A percentile compares a stretch with the other conserved stretches of the same genome.
These are phyloP conservation scores for Rhagonycha fulva DNA, from an alignment of 2,888 invertebrate genomes.

Conservation along the genomic window DNA sequence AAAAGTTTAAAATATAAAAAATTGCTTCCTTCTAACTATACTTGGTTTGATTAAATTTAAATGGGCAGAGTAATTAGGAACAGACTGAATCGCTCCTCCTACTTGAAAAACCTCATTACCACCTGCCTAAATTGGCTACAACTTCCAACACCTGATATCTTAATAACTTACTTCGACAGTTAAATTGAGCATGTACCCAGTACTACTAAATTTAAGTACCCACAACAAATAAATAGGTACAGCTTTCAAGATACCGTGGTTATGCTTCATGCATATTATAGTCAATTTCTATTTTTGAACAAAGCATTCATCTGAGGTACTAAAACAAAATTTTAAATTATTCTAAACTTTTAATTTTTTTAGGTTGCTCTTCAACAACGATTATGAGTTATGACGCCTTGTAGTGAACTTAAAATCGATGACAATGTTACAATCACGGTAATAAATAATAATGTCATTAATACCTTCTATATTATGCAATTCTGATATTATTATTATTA, in stretches of 20 bases:
- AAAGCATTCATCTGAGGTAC: not conserved
- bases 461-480: no score
- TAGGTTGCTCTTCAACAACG: no score
- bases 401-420: no score
- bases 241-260: not conserved
- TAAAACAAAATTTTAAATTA: no score
- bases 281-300: not conserved
- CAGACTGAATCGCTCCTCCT: constrained; percentile 29
- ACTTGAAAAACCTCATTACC: constrained; percentile 19
- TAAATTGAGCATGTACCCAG: constrained; percentile 40
- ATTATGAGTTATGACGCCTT: no score
- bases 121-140: constrained; percentile 30
- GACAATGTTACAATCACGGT: no score
- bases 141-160: constrained; percentile 35
- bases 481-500: no score
- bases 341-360: no score
- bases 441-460: no score
- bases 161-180: constrained; percentile 42
- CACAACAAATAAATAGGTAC: not conserved
- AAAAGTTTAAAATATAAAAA: constrained; percentile 14
- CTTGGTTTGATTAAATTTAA: constrained; percentile 34
- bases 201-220: constrained; percentile 15
- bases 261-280: not conserved
- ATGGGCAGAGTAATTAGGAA: constrained; percentile 34
- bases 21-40: constrained; percentile 26